These are phyloP conservation scores for Jordanella pulchra DNA, from an alignment of 2,797 vertebrate species.

Conservation along the genomic window DNA sequence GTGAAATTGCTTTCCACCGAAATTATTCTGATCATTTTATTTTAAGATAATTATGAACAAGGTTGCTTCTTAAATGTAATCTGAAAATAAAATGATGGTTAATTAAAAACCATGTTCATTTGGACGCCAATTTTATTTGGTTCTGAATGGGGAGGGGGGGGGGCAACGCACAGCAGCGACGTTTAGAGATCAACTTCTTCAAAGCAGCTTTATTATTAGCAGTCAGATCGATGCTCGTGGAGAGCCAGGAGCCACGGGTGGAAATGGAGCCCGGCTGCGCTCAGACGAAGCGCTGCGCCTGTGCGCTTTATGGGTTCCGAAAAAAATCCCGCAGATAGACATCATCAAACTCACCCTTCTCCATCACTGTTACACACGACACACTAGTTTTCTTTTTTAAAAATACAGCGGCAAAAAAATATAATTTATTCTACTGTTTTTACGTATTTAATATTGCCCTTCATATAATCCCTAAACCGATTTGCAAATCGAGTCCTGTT, in stretches of 20 bases:
- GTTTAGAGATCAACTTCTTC: neutral
- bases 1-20: no score
- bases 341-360: neutral
- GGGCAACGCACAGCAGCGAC: conserved; percentile 14
- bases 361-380: neutral
- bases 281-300: neutral
- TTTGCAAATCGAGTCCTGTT: neutral
- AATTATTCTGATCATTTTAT: neutral
- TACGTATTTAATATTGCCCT: neutral
- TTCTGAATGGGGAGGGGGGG: conserved; percentile 9
- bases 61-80: neutral
- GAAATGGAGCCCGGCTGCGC: neutral
- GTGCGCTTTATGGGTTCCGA: neutral
- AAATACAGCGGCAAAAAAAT: neutral
- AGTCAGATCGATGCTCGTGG: neutral
- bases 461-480: neutral
- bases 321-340: conserved; percentile 7
- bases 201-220: conserved; percentile 3
- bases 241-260: neutral
- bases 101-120: neutral
- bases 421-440: neutral
- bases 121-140: neutral
- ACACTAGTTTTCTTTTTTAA: neutral
- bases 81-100: neutral
- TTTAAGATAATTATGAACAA: neutral